A percentile compares a stretch with the other conserved stretches of the same genome.
Conservation (phyloP, 2,113 vertebrate species). For the Prionailurus viverrinus region DNA sequence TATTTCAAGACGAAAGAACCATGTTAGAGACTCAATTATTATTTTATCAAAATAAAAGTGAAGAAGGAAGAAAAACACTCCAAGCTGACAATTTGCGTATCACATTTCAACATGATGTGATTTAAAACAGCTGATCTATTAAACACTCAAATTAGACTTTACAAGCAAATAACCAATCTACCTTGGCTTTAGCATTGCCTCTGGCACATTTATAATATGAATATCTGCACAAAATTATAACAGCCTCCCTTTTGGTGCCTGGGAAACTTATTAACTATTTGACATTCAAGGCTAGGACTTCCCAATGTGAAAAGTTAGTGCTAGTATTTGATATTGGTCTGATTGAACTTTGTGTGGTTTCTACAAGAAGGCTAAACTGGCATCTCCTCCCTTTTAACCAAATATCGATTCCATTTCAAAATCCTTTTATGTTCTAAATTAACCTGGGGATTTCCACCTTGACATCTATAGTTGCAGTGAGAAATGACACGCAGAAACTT, state of each 20-base stretch:
- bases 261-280: conserved; percentile 72
- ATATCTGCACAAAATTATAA: conserved; percentile 74
- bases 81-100: conserved; percentile 71
- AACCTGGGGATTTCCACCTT: conserved; percentile 68
- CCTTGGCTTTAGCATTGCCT: conserved; percentile 59
- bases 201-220: conserved; percentile 58
- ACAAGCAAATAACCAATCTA: conserved; percentile 68
- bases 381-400: conserved; percentile 59
- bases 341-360: conserved; percentile 35
- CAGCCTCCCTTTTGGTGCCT: conserved; percentile 9
- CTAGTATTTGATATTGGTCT: conserved; percentile 6
- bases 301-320: neutral
- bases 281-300: conserved; percentile 57
- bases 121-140: conserved; percentile 80
- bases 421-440: neutral
- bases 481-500: conserved; percentile 71
- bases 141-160: conserved; percentile 75
- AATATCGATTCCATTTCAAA: conserved; percentile 52
- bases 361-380: conserved; percentile 59
- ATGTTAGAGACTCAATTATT: conserved; percentile 53
- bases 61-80: conserved; percentile 67
- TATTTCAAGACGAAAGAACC: conserved; percentile 27
- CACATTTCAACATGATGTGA: conserved; percentile 72
- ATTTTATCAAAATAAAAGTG: conserved; percentile 77
- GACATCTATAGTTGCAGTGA: conserved; percentile 72